These are phyloP conservation scores for Melanotaenia maccullochi DNA, from an alignment of 2,797 vertebrate species.

Conservation along the genomic window DNA sequence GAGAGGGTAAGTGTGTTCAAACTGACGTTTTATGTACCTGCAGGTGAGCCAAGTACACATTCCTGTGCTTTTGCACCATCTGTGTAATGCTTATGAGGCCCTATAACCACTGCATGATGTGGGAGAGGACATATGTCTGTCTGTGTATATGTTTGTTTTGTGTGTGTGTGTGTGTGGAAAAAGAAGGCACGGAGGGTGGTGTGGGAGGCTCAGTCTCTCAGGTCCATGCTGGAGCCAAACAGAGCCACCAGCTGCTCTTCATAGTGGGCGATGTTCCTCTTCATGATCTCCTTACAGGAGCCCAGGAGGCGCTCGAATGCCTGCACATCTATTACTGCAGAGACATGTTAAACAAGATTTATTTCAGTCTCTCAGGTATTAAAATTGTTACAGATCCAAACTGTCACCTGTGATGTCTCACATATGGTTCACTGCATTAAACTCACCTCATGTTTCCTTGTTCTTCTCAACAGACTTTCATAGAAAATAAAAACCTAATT, in stretches of 20 bases:
- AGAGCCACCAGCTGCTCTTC: slow-evolving; percentile 98
- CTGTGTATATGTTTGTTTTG: slow-evolving; percentile 45
- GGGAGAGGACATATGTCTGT: slow-evolving; percentile 44
- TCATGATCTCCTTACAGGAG: slow-evolving; percentile 99
- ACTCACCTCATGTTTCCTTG: neutral
- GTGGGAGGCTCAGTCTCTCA: slow-evolving; percentile 87
- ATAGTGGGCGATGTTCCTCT: slow-evolving; percentile 98
- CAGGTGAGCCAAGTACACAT: slow-evolving; percentile 44
- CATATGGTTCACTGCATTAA: neutral
- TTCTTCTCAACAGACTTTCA: neutral
- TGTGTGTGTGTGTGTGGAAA: slow-evolving; percentile 42
- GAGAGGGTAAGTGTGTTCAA: slow-evolving; percentile 28
- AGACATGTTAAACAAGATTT: neutral
- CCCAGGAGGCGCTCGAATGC: slow-evolving; percentile 98
- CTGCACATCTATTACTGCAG: slow-evolving; percentile 95
- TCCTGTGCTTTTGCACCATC: slow-evolving; percentile 46
- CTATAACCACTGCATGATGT: slow-evolving; percentile 51
- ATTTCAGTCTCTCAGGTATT: neutral
- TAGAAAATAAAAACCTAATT: neutral
- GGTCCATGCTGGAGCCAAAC: slow-evolving; percentile 99
- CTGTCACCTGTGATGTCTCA: neutral
- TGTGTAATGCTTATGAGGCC: slow-evolving; percentile 66
- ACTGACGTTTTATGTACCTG: slow-evolving; percentile 42
- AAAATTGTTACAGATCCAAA: neutral
- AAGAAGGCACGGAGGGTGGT: slow-evolving; percentile 84